phyloP scores from a whole-genome alignment of 2,797 vertebrate species.

The Falco cherrug region DNA sequence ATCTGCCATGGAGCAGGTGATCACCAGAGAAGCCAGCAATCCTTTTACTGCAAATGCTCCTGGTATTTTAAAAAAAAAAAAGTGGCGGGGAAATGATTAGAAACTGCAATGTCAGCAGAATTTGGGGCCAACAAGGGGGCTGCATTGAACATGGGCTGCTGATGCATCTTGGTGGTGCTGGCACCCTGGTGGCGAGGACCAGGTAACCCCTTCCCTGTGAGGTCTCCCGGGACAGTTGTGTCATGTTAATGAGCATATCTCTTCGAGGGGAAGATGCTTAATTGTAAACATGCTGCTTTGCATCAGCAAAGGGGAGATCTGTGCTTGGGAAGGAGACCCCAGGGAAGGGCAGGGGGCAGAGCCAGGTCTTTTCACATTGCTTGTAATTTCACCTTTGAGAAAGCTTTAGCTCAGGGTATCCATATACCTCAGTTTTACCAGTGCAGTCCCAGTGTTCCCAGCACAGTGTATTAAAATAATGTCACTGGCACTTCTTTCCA shows the following conservation, averaged over 20 bases:
- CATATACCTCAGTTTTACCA: not conserved
- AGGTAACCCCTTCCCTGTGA: not conserved
- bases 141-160: no score
- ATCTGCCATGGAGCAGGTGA: not conserved
- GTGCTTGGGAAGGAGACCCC: not conserved
- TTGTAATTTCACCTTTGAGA: not conserved
- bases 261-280: not conserved
- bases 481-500: not conserved
- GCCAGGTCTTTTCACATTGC: not conserved
- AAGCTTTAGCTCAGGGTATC: not conserved
- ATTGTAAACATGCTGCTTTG: not conserved
- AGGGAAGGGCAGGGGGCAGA: not conserved
- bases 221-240: fast-evolving
- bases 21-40: not conserved
- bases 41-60: not conserved
- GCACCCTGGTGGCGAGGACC: not conserved
- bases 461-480: not conserved
- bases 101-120: not conserved
- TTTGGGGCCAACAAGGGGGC: not conserved
- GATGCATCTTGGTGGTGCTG: not conserved
- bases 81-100: fast-evolving
- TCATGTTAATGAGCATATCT: fast-evolving
- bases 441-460: not conserved
- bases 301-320: not conserved
- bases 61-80: no score